Percentiles rank a stretch among this genome's conserved stretches.
These are phyloP conservation scores for Meloidogyne hapla DNA, from an alignment of 1,140 invertebrate genomes.

Conservation along the genomic window DNA sequence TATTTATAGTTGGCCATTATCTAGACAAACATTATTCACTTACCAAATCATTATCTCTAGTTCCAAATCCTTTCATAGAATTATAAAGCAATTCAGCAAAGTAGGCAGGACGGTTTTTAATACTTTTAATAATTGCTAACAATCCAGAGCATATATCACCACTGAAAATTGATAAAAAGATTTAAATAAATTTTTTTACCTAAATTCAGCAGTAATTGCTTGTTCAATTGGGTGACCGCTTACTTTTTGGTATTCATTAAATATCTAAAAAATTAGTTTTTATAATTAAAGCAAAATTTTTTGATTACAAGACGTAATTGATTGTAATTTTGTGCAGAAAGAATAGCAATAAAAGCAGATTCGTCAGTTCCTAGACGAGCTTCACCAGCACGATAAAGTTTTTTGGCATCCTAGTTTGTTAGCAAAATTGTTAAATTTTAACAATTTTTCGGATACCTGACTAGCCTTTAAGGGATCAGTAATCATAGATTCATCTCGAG, in stretches of 20 bases:
- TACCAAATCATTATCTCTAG: conserved; percentile 66
- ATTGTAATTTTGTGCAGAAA: conserved; percentile 59
- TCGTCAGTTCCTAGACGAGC: conserved; percentile 69
- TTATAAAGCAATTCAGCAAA: conserved; percentile 86
- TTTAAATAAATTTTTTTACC: conserved; percentile 54
- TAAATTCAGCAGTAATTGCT: conserved; percentile 83
- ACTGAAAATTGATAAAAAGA: conserved; percentile 64
- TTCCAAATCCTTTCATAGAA: conserved; percentile 72
- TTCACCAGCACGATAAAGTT: conserved; percentile 66
- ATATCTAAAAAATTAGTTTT: conserved; percentile 69
- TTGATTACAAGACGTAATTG: conserved; percentile 78
- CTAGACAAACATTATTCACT: too few species aligned
- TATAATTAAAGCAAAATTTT: too few species aligned
- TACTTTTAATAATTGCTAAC: conserved; percentile 78
- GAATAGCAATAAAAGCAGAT: conserved; percentile 62
- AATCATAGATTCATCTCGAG: conserved; percentile 62
- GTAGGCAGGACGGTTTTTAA: conserved; percentile 84
- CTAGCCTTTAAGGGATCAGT: conserved; percentile 53
- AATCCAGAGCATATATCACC: conserved; percentile 81
- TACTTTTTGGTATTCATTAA: conserved; percentile 70
- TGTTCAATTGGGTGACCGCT: conserved; percentile 79
- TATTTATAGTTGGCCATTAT: too few species aligned
- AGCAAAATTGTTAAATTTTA: too few species aligned
- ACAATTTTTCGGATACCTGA: conserved; percentile 33
- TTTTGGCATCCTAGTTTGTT: conserved; percentile 66